Evolutionary conservation across 2,797 vertebrate genomes (phyloP).

Genomic region (Acestrorhynchus altus): DNA sequence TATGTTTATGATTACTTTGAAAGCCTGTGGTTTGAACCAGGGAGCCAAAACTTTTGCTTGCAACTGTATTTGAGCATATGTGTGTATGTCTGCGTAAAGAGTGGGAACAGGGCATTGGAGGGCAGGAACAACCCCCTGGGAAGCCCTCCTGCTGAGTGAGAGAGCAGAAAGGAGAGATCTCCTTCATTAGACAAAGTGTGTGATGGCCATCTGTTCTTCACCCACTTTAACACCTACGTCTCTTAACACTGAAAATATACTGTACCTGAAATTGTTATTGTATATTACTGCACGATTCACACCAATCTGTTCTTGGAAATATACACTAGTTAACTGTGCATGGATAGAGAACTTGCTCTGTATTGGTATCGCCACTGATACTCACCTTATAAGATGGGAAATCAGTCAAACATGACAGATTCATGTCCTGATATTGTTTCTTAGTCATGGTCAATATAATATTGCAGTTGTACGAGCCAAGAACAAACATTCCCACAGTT

Average conservation of each 20-base stretch:
- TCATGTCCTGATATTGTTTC: no score
- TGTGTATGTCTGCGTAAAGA: slow-evolving; percentile 9
- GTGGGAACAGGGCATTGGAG: slow-evolving; percentile 27
- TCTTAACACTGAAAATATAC: not conserved
- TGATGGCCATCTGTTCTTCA: slow-evolving; percentile 32
- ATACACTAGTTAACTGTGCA: not conserved
- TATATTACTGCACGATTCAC: not conserved
- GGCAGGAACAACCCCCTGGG: slow-evolving; percentile 30
- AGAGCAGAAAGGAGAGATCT: slow-evolving; percentile 35
- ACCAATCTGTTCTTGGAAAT: no score
- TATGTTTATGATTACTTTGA: no score
- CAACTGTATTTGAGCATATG: no score
- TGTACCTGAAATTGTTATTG: not conserved
- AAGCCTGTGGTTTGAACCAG: no score
- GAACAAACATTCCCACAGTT: not conserved
- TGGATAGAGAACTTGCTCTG: slow-evolving; percentile 1
- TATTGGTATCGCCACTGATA: no score
- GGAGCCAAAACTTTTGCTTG: no score
- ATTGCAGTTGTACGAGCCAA: no score
- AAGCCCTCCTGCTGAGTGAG: slow-evolving; percentile 49
- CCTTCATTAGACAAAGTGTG: slow-evolving; percentile 35
- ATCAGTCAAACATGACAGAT: no score
- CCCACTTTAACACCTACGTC: not conserved
- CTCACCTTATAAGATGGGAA: no score
- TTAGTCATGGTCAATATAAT: no score